phyloP scores from a whole-genome alignment of 2,797 vertebrate species.

The Stomatorhinus walkeri region DNA sequence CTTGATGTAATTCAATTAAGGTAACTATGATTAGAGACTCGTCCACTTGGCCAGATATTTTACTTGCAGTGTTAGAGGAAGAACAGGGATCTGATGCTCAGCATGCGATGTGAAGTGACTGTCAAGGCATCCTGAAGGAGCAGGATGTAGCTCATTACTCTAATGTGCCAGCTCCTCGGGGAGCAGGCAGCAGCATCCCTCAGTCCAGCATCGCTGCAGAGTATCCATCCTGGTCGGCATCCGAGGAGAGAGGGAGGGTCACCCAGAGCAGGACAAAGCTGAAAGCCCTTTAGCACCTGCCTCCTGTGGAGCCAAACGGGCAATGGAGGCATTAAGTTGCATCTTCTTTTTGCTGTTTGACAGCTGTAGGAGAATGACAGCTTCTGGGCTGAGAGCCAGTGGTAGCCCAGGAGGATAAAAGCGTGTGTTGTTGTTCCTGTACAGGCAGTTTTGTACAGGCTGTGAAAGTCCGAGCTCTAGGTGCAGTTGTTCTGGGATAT shows the following conservation, averaged over 20 bases:
- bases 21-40: slow-evolving; percentile 30
- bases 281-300: slow-evolving; percentile 35
- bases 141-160: slow-evolving; percentile 57
- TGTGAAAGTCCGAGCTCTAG: neutral
- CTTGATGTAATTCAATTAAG: slow-evolving; percentile 25
- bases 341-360: neutral
- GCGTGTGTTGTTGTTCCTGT: neutral
- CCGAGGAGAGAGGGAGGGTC: slow-evolving; percentile 33
- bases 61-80: neutral
- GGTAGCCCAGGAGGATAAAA: neutral
- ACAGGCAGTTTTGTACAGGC: neutral
- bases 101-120: neutral
- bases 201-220: slow-evolving; percentile 31
- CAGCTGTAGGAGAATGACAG: neutral
- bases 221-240: slow-evolving; percentile 30
- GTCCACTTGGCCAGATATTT: neutral
- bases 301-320: slow-evolving; percentile 21
- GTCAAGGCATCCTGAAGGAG: slow-evolving; percentile 7
- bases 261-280: neutral
- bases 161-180: slow-evolving; percentile 56
- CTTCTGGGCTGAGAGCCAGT: neutral
- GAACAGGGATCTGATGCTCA: neutral
- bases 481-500: neutral
- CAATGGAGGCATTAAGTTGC: neutral
- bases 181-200: slow-evolving; percentile 36